Conservation (phyloP, 2,113 vertebrate genomes). For the Melanostigma gelatinosum region DNA sequence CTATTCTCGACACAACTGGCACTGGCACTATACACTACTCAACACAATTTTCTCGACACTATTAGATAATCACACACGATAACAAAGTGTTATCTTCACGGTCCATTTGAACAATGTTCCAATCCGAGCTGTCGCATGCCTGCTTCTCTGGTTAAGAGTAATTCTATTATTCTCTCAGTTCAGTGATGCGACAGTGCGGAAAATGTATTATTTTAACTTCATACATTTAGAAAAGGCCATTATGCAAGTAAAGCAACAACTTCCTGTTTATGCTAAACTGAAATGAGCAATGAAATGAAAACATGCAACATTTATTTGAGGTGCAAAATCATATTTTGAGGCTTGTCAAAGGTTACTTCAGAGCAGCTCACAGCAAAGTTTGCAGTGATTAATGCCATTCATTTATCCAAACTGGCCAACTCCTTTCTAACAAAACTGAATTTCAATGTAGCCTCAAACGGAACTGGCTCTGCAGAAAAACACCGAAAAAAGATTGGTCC, state of each 20-base stretch:
- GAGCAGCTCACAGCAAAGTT: not conserved
- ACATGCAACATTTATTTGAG: not conserved
- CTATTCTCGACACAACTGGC: too few species aligned
- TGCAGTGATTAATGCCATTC: not conserved
- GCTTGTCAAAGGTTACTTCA: not conserved
- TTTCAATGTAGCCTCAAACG: not conserved
- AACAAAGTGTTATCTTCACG: constrained; percentile 20
- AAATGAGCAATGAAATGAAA: not conserved
- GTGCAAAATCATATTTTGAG: not conserved
- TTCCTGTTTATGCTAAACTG: not conserved
- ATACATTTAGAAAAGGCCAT: not conserved
- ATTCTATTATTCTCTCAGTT: constrained; percentile 12
- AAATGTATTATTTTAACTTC: not conserved
- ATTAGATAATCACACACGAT: constrained; percentile 22
- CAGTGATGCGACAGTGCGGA: not conserved
- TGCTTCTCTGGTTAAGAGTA: not conserved
- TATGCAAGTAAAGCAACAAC: not conserved
- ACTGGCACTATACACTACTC: too few species aligned
- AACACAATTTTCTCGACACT: constrained; percentile 27
- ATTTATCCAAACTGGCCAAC: constrained; percentile 5
- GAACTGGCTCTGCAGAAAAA: not conserved
- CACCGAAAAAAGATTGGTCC: not conserved
- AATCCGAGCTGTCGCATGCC: constrained; percentile 16
- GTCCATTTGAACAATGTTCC: constrained; percentile 23
- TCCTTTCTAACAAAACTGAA: not conserved